A percentile compares a stretch with the other conserved stretches of the same genome.
Conservation (phyloP, 2,888 invertebrate species). For the Heliconius cydno region DNA sequence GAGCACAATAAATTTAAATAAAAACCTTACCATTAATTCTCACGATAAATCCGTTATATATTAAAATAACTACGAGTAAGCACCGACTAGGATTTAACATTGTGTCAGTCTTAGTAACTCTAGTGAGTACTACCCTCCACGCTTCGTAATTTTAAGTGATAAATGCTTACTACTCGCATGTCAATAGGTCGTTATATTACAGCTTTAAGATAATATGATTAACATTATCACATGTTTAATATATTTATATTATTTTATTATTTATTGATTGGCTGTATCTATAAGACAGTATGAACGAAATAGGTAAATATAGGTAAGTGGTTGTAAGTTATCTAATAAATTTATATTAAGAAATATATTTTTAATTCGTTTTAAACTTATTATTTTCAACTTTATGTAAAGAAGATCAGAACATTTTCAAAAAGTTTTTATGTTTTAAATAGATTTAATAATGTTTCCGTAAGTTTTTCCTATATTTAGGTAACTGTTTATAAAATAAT, state of each 20-base stretch:
- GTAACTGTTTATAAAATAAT: background rate
- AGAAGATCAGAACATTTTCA: background rate
- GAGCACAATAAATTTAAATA: background rate
- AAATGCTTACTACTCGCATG: constrained; percentile 33
- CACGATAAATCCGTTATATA: constrained; percentile 24
- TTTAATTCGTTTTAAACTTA: too few species aligned
- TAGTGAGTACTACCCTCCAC: constrained; percentile 42
- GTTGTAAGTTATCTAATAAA: too few species aligned
- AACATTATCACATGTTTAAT: constrained; percentile 2
- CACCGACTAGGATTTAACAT: constrained; percentile 36
- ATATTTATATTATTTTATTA: background rate
- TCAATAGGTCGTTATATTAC: constrained; percentile 42
- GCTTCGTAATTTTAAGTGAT: constrained; percentile 30
- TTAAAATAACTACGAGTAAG: constrained; percentile 28
- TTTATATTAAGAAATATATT: too few species aligned
- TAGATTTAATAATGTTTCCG: too few species aligned
- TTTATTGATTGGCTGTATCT: background rate
- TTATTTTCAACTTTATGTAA: background rate
- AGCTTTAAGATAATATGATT: constrained; percentile 38
- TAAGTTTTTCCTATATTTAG: background rate
- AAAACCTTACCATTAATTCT: constrained; percentile 37
- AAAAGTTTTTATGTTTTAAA: too few species aligned
- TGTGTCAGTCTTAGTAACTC: constrained; percentile 42
- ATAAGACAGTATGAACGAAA: background rate
- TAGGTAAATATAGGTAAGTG: background rate